phyloP scores from a whole-genome alignment of 2,797 vertebrate genomes.

The Pitangus sulphuratus region DNA sequence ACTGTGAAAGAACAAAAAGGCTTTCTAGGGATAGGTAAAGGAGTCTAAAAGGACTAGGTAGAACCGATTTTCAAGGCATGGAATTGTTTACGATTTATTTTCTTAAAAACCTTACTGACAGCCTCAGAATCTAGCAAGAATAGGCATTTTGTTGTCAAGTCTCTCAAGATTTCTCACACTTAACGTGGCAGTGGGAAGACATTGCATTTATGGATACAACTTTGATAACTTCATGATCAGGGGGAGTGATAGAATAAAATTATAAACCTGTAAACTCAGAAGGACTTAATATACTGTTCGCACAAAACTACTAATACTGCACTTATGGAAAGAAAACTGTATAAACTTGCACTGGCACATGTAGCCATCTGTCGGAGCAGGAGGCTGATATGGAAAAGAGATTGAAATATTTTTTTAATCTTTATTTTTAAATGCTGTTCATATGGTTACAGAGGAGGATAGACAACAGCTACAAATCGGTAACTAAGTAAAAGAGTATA shows the following conservation, averaged over 20 bases:
- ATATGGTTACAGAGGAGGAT: conserved; percentile 66
- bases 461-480: conserved; percentile 57
- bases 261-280: conserved; percentile 37
- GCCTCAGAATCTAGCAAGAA: conserved; percentile 18
- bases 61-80: background rate
- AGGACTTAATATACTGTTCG: background rate
- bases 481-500: conserved; percentile 40
- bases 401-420: conserved; percentile 66
- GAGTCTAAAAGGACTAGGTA: background rate
- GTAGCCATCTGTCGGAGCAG: conserved; percentile 67
- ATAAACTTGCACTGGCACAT: conserved; percentile 34
- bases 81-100: conserved; percentile 10
- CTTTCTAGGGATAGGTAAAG: background rate
- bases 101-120: background rate
- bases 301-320: conserved; percentile 29
- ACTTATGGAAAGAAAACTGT: conserved; percentile 29
- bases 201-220: background rate
- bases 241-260: conserved; percentile 28
- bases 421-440: conserved; percentile 73
- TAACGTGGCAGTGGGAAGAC: background rate
- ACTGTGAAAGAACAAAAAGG: background rate
- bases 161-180: conserved; percentile 47
- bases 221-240: background rate
- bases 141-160: conserved; percentile 40
- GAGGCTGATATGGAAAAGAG: conserved; percentile 30